Conservation (phyloP, 1,140 invertebrate genomes). For the Plutomurus gul region DNA sequence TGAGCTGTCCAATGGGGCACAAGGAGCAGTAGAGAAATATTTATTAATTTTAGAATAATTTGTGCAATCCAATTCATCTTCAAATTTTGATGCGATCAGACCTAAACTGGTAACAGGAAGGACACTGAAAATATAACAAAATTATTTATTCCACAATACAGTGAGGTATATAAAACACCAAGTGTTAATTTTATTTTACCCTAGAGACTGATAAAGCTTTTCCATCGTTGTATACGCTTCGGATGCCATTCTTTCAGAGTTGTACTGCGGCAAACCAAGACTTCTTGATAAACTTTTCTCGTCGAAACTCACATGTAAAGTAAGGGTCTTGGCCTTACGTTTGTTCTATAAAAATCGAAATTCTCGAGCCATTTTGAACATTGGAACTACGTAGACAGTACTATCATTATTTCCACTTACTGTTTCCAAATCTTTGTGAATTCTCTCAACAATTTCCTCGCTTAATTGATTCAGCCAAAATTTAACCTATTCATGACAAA, state of each 20-base stretch:
- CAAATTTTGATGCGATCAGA: slow-evolving; percentile 49
- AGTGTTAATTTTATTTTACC: slow-evolving; percentile 16
- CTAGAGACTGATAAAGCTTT: slow-evolving; percentile 38
- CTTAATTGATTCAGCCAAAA: slow-evolving; percentile 82
- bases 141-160: neutral
- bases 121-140: slow-evolving; percentile 30
- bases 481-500: slow-evolving; percentile 42
- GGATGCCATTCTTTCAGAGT: slow-evolving; percentile 33
- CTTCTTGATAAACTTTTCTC: slow-evolving; percentile 41
- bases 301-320: slow-evolving; percentile 46
- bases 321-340: slow-evolving; percentile 44
- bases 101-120: slow-evolving; percentile 40
- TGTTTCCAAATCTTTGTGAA: slow-evolving; percentile 72
- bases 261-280: slow-evolving; percentile 39
- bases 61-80: slow-evolving; percentile 35
- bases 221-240: slow-evolving; percentile 36
- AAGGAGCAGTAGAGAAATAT: neutral
- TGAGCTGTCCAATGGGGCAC: too few species aligned
- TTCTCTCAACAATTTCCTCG: slow-evolving; percentile 79
- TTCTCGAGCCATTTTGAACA: too few species aligned
- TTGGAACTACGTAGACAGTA: neutral
- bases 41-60: neutral
- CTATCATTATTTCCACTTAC: slow-evolving; percentile 50
- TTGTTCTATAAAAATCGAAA: slow-evolving; percentile 49
- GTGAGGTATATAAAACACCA: neutral